phyloP scores from a whole-genome alignment of 1,140 invertebrate genomes.

The Centruroides sculpturatus region DNA sequence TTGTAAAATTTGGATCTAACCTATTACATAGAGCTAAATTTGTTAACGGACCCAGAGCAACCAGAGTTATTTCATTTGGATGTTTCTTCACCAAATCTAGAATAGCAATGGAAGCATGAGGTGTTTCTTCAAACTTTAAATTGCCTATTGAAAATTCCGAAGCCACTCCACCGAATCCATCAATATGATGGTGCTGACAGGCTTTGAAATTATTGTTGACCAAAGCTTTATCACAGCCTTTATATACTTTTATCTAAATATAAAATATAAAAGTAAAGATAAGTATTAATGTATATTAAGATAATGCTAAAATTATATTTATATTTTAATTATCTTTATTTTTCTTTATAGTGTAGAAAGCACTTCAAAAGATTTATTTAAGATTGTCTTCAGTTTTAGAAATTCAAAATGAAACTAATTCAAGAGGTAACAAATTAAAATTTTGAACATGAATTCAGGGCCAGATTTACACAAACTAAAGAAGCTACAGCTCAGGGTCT shows the following conservation, averaged over 20 bases:
- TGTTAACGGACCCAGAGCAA: slow-evolving; percentile 43
- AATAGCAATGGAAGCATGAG: not conserved
- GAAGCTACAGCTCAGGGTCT: not conserved
- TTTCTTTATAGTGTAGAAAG: not conserved
- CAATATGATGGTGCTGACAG: slow-evolving; percentile 20
- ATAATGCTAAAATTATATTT: not conserved
- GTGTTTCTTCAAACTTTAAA: not conserved
- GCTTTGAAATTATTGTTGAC: slow-evolving; percentile 5
- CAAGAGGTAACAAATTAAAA: too few relatives aligned
- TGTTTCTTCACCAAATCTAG: slow-evolving; percentile 13
- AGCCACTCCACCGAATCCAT: slow-evolving; percentile 24
- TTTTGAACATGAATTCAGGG: too few relatives aligned
- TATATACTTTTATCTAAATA: slow-evolving; percentile 22
- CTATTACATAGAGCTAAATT: slow-evolving; percentile 43
- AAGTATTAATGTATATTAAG: not conserved
- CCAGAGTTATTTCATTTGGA: slow-evolving; percentile 28
- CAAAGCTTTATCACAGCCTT: slow-evolving; percentile 18
- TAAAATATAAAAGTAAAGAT: not conserved
- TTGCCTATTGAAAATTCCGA: slow-evolving; percentile 11
- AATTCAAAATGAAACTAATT: too few relatives aligned
- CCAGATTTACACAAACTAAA: too few relatives aligned
- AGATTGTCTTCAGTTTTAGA: too few relatives aligned
- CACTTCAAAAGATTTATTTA: too few relatives aligned
- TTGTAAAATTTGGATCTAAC: slow-evolving; percentile 36
- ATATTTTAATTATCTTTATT: not conserved